Evolutionary conservation across 1,140 invertebrate genomes (phyloP).

Genomic region (Calliopsis andreniformis): DNA sequence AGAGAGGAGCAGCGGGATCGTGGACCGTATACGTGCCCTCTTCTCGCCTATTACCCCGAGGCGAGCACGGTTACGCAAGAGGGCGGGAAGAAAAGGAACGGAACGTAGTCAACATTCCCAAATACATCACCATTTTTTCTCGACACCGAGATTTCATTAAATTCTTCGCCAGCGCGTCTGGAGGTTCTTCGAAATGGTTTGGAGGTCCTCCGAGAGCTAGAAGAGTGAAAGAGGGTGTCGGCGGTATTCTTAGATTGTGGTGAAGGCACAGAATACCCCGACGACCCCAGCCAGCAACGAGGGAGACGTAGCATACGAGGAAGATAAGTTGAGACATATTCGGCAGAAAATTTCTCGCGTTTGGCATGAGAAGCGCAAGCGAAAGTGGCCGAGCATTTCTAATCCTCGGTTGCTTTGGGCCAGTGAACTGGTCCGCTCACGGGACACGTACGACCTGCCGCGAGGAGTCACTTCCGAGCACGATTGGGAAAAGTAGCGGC

Average conservation of each 20-base stretch:
- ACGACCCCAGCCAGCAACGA: too few species aligned
- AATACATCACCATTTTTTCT: slow-evolving; percentile 5
- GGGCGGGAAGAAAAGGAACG: slow-evolving; percentile 12
- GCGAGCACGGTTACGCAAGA: slow-evolving; percentile 39
- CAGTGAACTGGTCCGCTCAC: too few species aligned
- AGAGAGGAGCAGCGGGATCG: neutral
- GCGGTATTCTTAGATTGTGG: neutral
- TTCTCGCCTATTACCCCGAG: slow-evolving; percentile 39
- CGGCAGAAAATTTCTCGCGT: too few species aligned
- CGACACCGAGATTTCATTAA: slow-evolving; percentile 16
- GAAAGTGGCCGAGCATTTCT: neutral
- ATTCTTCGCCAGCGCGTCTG: neutral
- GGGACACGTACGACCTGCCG: neutral
- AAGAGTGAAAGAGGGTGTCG: neutral
- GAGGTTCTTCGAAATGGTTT: neutral
- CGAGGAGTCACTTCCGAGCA: neutral
- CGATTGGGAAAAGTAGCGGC: neutral
- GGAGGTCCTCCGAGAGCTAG: neutral
- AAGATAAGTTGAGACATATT: too few species aligned
- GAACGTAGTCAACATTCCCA: slow-evolving; percentile 16
- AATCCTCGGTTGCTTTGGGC: neutral
- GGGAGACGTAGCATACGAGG: too few species aligned
- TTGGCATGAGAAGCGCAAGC: too few species aligned
- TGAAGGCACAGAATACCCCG: too few species aligned
- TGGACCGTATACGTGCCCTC: slow-evolving; percentile 24